Percentiles rank a stretch among this genome's conserved stretches.
Evolutionary conservation across 1,140 invertebrate genomes (phyloP).

Genomic region (Tetramorium simillimum): DNA sequence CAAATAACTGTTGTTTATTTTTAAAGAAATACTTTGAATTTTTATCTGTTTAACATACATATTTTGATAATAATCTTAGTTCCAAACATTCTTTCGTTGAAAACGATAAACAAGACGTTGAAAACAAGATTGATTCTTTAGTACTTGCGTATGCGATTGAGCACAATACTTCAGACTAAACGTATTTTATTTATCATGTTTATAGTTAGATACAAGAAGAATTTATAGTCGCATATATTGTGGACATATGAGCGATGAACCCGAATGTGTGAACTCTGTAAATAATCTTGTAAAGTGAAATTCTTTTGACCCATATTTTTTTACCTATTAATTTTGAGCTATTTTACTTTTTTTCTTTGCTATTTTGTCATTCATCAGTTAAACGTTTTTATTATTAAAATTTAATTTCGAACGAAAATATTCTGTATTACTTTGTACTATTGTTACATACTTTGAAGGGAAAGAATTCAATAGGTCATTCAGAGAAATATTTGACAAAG

Average conservation of each 20-base stretch:
- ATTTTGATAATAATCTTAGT: background rate
- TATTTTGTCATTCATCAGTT: background rate
- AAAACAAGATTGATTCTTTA: background rate
- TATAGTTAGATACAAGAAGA: slow-evolving; percentile 39
- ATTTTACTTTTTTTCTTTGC: no score
- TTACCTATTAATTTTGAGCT: background rate
- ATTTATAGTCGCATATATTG: slow-evolving; percentile 43
- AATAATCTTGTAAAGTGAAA: background rate
- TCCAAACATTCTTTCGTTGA: background rate
- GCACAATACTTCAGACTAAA: slow-evolving; percentile 12
- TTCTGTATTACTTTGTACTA: no score
- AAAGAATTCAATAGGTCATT: slow-evolving; percentile 10
- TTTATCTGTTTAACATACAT: background rate
- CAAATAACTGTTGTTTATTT: background rate
- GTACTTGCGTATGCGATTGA: no score
- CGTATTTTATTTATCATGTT: slow-evolving; percentile 50
- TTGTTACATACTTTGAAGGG: background rate
- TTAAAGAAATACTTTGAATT: background rate
- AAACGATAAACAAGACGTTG: background rate
- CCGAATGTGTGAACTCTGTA: background rate
- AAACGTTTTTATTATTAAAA: background rate
- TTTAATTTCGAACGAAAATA: slow-evolving; percentile 15
- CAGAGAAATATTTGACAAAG: slow-evolving; percentile 28
- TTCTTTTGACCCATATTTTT: background rate
- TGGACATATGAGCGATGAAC: background rate